These are phyloP conservation scores for Neodon shergylaensis DNA, from an alignment of 2,113 vertebrate genomes.

Conservation along the genomic window DNA sequence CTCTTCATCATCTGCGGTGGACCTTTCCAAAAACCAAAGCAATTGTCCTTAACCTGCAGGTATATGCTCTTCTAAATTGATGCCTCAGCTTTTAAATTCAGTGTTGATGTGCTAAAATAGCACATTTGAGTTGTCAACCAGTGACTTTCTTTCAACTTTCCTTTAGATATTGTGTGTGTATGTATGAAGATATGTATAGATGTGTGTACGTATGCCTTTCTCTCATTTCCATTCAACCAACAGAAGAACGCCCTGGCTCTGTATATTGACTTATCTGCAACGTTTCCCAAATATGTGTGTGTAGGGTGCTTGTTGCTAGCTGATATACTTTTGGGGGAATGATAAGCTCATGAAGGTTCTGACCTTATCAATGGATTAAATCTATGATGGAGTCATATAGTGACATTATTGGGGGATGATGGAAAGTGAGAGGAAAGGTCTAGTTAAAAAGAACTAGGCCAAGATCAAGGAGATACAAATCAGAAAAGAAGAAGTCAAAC, in stretches of 20 bases:
- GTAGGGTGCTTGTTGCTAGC: not conserved
- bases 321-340: not conserved
- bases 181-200: not conserved
- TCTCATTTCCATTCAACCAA: not conserved
- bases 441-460: not conserved
- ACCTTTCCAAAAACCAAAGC: conserved; percentile 45
- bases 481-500: too few relatives aligned
- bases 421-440: too few relatives aligned
- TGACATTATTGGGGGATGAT: not conserved
- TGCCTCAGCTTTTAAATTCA: conserved; percentile 11
- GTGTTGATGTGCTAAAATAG: not conserved
- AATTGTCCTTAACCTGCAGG: not conserved
- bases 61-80: not conserved
- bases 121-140: not conserved
- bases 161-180: not conserved
- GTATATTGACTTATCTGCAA: not conserved
- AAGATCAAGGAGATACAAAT: too few relatives aligned
- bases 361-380: not conserved
- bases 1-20: not conserved
- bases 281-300: not conserved
- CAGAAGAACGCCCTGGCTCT: not conserved
- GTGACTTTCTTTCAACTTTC: not conserved
- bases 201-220: not conserved
- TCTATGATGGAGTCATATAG: not conserved
- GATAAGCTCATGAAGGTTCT: not conserved